Percentiles rank a stretch among this genome's conserved stretches.
phyloP scores from a whole-genome alignment of 1,140 invertebrate species.

The Aphaenogaster ashmeadi region DNA sequence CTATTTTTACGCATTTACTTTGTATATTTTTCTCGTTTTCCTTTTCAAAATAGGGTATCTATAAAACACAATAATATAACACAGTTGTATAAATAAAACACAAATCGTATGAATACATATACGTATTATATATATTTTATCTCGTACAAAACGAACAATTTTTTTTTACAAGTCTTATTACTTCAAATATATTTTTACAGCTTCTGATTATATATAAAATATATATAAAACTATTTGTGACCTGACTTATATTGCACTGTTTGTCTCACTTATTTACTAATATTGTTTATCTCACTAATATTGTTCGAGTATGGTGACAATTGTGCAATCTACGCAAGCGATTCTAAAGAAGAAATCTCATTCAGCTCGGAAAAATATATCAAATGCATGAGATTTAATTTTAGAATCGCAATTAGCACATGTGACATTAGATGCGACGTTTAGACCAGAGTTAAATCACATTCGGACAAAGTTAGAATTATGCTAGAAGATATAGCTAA shows the following conservation, averaged over 20 bases:
- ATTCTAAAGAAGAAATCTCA: constrained; percentile 8
- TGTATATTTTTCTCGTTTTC: not conserved
- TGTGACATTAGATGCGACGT: not conserved
- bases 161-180: constrained; percentile 18
- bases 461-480: not conserved
- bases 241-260: constrained; percentile 7
- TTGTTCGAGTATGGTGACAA: not conserved
- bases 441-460: not conserved
- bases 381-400: not conserved
- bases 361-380: not conserved
- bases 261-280: not conserved
- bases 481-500: not conserved
- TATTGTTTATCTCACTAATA: constrained; percentile 33
- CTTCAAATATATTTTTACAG: constrained; percentile 34
- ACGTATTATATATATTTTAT: not conserved
- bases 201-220: constrained; percentile 31
- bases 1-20: not conserved
- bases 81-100: not conserved
- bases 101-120: not conserved
- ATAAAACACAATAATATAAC: too few relatives aligned
- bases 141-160: constrained; percentile 19
- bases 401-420: not conserved
- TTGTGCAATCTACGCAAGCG: constrained; percentile 4
- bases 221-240: constrained; percentile 36
- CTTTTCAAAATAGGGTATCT: not conserved